Evolutionary conservation across 2,888 invertebrate genomes (phyloP), one percentile per base, ranked within the genome.

Genomic region (Phyllotreta cruciferae): DNA sequence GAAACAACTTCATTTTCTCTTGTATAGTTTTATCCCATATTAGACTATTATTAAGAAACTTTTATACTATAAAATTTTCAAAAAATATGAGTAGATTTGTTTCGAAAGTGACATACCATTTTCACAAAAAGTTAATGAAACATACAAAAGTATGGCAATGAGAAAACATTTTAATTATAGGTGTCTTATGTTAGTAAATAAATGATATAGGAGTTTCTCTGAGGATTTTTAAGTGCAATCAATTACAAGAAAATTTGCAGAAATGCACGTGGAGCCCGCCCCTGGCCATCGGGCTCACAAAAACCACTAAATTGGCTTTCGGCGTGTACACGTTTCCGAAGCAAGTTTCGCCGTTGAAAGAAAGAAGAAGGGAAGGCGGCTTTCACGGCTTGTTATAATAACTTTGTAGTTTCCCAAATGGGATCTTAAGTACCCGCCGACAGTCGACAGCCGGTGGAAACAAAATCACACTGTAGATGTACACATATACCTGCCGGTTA

Each of bases 341-440:
- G 64, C 63, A 62, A 60, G 64, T 57, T 66, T 66, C 66, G 63
- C 60, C 62, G 66, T 54, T 24, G 24, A 24, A 24, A 24, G 24
- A 24, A 24, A 45, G 54, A 52, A 60, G 63, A 60, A 53, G 45
- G 34, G 53, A 58, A 73, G 73, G 74, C 64, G 74, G 73, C 70
- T 73, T 74, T 75, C 75, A 71, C 71, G 72, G 71, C 73, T 73
- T 73, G 76, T 78, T 77, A 78, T 77, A 24, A 24, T 24, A 77
- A 77, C 74, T 73, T 75, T 73, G 74, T 76, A 73, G 72, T 76
- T 72, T 75, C 60, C 74, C 74, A 77, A 77, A 78, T 77, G 76
- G 78, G 69, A 74, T 75, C 77, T 76, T 77, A 77, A 77, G 77
- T 77, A 77, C 75, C 76, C 74, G 76, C 77, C 77, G 78, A 77